These are phyloP conservation scores for Aphelenchoides besseyi DNA, from an alignment of 1,140 invertebrate species.

Conservation along the genomic window DNA sequence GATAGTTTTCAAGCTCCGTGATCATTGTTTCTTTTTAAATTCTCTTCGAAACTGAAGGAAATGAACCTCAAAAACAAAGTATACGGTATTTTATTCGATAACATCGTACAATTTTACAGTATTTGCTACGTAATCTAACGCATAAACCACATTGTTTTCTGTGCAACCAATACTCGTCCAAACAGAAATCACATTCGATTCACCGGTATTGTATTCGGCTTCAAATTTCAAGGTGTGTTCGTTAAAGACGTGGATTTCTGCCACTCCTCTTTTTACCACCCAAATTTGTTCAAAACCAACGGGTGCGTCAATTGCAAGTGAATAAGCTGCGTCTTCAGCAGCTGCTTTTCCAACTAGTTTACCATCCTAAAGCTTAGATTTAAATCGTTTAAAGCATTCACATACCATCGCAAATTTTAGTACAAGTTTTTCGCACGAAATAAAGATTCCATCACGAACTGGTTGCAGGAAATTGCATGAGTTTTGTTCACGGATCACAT, in stretches of 20 bases:
- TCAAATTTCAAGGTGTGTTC: not conserved
- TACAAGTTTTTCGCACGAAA: constrained; percentile 15
- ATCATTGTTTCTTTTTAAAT: no score
- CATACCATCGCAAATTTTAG: constrained; percentile 3
- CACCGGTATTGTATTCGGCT: not conserved
- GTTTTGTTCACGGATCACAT: constrained; percentile 4
- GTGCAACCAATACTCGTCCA: constrained; percentile 14
- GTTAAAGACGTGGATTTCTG: constrained; percentile 17
- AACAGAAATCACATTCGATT: not conserved
- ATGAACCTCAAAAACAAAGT: no score
- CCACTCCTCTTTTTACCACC: not conserved
- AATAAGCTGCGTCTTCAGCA: constrained; percentile 6
- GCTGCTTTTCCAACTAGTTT: constrained; percentile 9
- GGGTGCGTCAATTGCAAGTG: constrained; percentile 12
- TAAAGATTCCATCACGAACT: constrained; percentile 6
- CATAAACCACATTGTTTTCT: constrained; percentile 12
- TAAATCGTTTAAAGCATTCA: no score
- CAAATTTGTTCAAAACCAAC: not conserved
- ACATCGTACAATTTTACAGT: not conserved
- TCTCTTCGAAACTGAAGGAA: no score
- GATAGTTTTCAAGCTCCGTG: no score
- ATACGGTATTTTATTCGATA: not conserved
- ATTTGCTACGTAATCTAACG: constrained; percentile 19
- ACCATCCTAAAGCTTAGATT: not conserved
- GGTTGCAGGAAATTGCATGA: constrained; percentile 25